Evolutionary conservation across 2,113 vertebrate genomes (phyloP).

Genomic region (Eulemur rufifrons): DNA sequence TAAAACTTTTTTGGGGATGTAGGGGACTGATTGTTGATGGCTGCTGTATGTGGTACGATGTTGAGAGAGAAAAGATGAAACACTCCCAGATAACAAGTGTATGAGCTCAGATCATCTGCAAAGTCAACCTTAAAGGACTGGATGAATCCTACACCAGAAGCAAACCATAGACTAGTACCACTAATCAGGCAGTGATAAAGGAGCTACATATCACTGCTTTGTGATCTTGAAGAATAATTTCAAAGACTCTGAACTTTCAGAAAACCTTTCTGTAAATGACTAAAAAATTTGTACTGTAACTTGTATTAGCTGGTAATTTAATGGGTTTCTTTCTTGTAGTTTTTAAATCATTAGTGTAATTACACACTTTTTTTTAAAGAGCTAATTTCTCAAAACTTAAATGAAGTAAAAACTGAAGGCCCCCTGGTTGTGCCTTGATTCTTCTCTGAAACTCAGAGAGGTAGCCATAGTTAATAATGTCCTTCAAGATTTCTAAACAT

Average conservation of each 20-base stretch:
- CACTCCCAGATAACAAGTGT: neutral
- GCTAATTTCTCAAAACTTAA: neutral
- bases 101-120: neutral
- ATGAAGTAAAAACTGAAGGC: neutral
- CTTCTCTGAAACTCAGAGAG: neutral
- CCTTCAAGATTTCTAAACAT: neutral
- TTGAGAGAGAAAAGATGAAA: neutral
- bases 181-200: neutral
- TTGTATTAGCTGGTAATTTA: neutral
- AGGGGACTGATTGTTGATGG: neutral
- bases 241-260: neutral
- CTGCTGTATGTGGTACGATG: neutral
- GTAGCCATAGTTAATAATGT: neutral
- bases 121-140: neutral
- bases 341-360: constrained; percentile 1
- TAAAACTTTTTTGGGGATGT: neutral
- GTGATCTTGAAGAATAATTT: neutral
- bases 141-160: neutral
- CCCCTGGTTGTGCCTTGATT: neutral
- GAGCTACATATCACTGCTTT: neutral
- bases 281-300: neutral
- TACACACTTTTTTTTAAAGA: neutral
- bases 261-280: neutral
- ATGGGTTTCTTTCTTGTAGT: neutral
- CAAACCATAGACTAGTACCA: neutral